Base-by-base conservation (phyloP, 2,888 invertebrate genomes). In the Nesidiocoris tenuis region DNA sequence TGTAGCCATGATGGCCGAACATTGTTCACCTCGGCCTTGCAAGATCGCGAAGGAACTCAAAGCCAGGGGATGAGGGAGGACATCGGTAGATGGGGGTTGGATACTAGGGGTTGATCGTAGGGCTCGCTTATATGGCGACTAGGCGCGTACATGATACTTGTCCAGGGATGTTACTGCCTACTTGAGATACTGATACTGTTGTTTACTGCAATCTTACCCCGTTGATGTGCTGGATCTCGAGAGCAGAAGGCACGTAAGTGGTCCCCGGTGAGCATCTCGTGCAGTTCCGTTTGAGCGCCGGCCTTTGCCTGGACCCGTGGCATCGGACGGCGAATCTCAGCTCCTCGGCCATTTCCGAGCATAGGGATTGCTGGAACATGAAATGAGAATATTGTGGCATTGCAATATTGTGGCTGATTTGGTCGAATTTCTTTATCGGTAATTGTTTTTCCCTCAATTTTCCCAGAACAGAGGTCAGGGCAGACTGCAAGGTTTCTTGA, bases 331-430 rank as follows among this genome's bases (percentile, higher is more conserved):
- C 96, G 82, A 96, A 96, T 25, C 95, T 87, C 77, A 97, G 85
- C 85, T 97, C 96, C 85, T 96, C 91, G 0, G 89, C 94, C 94
- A 97, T 95, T 86, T 97, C 96, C 59, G 95, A 92, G 84, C 96
- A 97, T 70, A 97, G 85, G 0, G 95, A 94, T 86, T 95, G 93
- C 83, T 87, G 84, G 18, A 76, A 77, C 68, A 7, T 39, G 39
- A 39, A 39, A 39, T 12, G n/a, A n/a, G n/a, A n/a, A n/a, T n/a
- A n/a, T n/a, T n/a, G n/a, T n/a, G n/a, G n/a, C n/a, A n/a, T n/a
- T n/a, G n/a, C n/a, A n/a, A n/a, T n/a, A n/a, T n/a, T n/a, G n/a
- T n/a, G n/a, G n/a, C n/a, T n/a, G n/a, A n/a, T n/a, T n/a, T n/a
- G n/a, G n/a, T n/a, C n/a, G n/a, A n/a, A n/a, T n/a, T n/a, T n/a